Conservation (phyloP, 2,797 vertebrate genomes). For the Cichlasoma orientale region DNA sequence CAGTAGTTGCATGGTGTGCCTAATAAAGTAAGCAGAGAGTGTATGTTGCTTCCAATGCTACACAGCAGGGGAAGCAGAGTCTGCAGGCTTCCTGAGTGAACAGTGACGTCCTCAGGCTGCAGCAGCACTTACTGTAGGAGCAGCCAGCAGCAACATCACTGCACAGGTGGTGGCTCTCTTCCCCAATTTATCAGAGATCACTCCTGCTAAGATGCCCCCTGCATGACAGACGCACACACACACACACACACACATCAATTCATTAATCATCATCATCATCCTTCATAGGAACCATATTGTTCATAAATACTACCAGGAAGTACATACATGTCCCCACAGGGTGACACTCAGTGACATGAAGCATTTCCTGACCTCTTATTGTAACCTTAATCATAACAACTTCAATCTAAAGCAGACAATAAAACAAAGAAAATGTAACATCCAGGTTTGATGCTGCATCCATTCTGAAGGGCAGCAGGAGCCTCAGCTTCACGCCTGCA, state of each 20-base stretch:
- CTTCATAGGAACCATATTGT: neutral
- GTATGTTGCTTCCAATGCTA: neutral
- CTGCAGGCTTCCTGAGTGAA: neutral
- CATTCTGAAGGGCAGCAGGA: neutral
- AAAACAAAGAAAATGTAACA: neutral
- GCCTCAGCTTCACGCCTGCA: too few relatives aligned
- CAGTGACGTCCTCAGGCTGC: neutral
- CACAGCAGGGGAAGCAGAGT: neutral
- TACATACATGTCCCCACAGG: too few relatives aligned
- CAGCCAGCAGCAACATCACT: constrained; percentile 89
- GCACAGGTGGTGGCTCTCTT: constrained; percentile 93
- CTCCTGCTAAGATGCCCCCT: constrained; percentile 91
- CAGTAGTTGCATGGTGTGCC: neutral
- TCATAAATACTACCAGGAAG: neutral
- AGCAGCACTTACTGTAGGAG: constrained; percentile 86
- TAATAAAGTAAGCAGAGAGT: neutral
- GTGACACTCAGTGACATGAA: too few relatives aligned
- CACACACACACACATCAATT: too few relatives aligned
- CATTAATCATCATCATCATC: neutral
- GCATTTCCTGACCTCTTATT: neutral
- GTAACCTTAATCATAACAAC: neutral
- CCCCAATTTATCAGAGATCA: constrained; percentile 88
- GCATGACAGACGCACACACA: neutral
- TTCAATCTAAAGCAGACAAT: neutral
- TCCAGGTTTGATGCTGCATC: neutral